A percentile compares a stretch with the other conserved stretches of the same genome.
phyloP scores from a whole-genome alignment of 2,797 vertebrate species.

The Notoglanidium macrostoma region DNA sequence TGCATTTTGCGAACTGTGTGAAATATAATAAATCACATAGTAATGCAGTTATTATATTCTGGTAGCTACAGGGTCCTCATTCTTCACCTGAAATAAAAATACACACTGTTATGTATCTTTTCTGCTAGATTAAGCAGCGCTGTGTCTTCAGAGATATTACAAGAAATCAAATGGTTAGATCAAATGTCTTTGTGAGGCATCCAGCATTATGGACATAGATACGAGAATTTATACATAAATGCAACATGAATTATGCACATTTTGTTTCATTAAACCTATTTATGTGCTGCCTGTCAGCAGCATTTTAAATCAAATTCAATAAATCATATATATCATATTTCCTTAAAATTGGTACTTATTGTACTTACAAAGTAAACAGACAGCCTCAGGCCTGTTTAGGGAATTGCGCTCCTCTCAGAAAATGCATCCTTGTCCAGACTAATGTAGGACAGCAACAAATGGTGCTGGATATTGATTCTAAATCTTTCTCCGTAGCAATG shows the following conservation, averaged over 20 bases:
- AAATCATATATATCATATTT: conserved; percentile 2
- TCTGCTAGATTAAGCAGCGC: background rate
- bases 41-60: conserved; percentile 24
- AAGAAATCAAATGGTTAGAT: conserved; percentile 1
- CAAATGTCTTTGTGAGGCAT: background rate
- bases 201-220: background rate
- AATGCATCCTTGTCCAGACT: conserved; percentile 71
- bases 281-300: too few species aligned
- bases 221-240: background rate
- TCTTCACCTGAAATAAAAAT: conserved; percentile 21
- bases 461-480: conserved; percentile 81
- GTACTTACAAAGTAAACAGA: conserved; percentile 11
- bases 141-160: background rate
- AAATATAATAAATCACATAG: conserved; percentile 29
- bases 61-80: conserved; percentile 29
- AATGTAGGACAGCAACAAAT: conserved; percentile 76
- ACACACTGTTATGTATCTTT: conserved; percentile 21
- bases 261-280: background rate
- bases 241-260: background rate
- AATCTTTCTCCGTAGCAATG: conserved; percentile 81
- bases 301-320: background rate
- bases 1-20: conserved; percentile 23
- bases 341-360: conserved; percentile 14
- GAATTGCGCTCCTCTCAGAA: conserved; percentile 18
- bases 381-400: background rate